Evolutionary conservation across 2,888 invertebrate genomes (phyloP).

Genomic region (Timema podura): DNA sequence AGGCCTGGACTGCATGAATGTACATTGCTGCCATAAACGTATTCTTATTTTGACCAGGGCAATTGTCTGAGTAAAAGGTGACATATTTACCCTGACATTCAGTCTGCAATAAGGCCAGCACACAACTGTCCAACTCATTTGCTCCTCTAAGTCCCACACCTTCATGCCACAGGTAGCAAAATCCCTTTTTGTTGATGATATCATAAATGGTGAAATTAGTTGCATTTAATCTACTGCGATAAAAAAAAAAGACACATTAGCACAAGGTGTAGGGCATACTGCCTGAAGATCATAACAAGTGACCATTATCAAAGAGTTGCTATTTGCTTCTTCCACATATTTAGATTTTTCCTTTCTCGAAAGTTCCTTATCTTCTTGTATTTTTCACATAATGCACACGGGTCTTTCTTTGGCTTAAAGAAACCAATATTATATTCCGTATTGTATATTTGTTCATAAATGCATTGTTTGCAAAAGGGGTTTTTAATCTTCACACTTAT

Average conservation of each 20-base stretch:
- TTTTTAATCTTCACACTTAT: not conserved
- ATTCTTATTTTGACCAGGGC: constrained; percentile 28
- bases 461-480: constrained; percentile 6
- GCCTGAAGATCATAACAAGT: constrained; percentile 11
- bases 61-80: constrained; percentile 23
- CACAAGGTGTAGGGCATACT: constrained; percentile 7
- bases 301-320: constrained; percentile 9
- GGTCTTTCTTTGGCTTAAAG: constrained; percentile 11
- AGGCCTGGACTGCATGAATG: constrained; percentile 21
- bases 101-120: constrained; percentile 13
- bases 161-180: constrained; percentile 21
- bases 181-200: constrained; percentile 10
- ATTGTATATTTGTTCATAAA: constrained; percentile 16
- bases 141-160: constrained; percentile 20
- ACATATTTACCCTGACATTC: constrained; percentile 20
- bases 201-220: constrained; percentile 22
- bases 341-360: constrained; percentile 6
- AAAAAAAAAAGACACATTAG: constrained; percentile 3
- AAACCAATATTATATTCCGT: constrained; percentile 18
- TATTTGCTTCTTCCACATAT: constrained; percentile 16
- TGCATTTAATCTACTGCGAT: constrained; percentile 13
- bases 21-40: constrained; percentile 26
- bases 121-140: constrained; percentile 21
- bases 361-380: constrained; percentile 8
- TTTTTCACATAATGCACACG: constrained; percentile 12